phyloP scores from a whole-genome alignment of 2,888 invertebrate species.

The Neoascia interrupta region DNA sequence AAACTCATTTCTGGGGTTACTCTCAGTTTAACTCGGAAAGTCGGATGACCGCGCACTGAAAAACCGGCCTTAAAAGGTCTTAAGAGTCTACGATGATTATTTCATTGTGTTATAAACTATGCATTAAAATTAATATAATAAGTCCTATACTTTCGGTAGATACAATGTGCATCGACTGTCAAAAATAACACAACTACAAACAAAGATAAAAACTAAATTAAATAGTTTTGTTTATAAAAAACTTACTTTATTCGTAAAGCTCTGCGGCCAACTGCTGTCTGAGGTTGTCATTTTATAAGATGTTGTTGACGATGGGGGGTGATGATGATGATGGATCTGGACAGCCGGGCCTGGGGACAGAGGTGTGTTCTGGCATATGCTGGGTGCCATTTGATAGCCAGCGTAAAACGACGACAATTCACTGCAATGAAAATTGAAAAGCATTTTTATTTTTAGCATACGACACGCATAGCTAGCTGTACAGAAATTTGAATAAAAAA shows the following conservation, averaged over 20 bases:
- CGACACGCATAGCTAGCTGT: not conserved
- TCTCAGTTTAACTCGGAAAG: too few species aligned
- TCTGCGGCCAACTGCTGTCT: slow-evolving; percentile 78
- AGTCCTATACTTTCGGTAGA: too few species aligned
- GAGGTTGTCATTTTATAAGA: slow-evolving; percentile 78
- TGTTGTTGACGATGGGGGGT: slow-evolving; percentile 75
- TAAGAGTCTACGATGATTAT: too few species aligned
- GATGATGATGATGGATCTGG: slow-evolving; percentile 67
- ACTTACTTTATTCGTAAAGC: slow-evolving; percentile 76
- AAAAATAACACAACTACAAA: too few species aligned
- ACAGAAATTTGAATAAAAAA: not conserved
- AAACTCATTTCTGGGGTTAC: too few species aligned
- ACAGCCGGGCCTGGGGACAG: slow-evolving; percentile 71
- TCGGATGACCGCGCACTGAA: too few species aligned
- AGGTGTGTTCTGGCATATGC: slow-evolving; percentile 78
- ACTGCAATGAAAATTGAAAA: slow-evolving; percentile 77
- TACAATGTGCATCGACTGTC: too few species aligned
- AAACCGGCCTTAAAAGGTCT: too few species aligned
- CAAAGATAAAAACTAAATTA: too few species aligned
- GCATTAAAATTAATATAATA: too few species aligned
- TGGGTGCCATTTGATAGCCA: slow-evolving; percentile 81
- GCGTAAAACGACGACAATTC: slow-evolving; percentile 79
- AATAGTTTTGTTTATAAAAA: too few species aligned
- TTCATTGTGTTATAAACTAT: too few species aligned
- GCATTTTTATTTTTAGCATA: slow-evolving; percentile 24